Evolutionary conservation across 2,888 invertebrate species (phyloP).

Genomic region (Cynaeus angustus): DNA sequence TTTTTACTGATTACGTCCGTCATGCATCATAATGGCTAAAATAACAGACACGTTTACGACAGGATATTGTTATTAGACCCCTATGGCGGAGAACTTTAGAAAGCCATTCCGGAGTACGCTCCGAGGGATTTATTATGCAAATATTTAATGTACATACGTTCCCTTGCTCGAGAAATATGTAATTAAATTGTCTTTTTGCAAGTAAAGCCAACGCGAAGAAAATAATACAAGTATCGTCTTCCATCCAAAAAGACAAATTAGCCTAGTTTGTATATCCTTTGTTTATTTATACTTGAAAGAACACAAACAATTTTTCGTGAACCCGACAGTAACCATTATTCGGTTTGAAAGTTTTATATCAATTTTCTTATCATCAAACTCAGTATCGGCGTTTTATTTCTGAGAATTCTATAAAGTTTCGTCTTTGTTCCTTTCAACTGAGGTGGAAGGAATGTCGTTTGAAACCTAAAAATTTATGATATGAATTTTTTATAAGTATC

Average conservation of each 20-base stretch:
- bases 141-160: conserved; percentile 26
- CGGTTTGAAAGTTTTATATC: conserved; percentile 8
- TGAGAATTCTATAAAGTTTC: conserved; percentile 12
- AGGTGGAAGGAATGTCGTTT: conserved; percentile 13
- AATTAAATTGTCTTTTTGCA: conserved; percentile 34
- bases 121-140: conserved; percentile 37
- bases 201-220: background rate
- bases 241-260: too few relatives aligned
- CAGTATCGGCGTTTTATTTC: conserved; percentile 19
- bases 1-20: background rate
- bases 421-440: conserved; percentile 16
- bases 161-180: conserved; percentile 19
- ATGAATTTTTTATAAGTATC: conserved; percentile 22
- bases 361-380: conserved; percentile 24
- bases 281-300: background rate
- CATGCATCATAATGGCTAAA: conserved; percentile 13
- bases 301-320: conserved; percentile 8
- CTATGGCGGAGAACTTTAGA: conserved; percentile 22
- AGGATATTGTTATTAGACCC: conserved; percentile 32
- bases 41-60: conserved; percentile 28
- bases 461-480: conserved; percentile 16
- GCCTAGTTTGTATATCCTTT: background rate
- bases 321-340: conserved; percentile 13
- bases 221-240: background rate
- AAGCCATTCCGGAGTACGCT: conserved; percentile 29